phyloP scores from a whole-genome alignment of 2,888 invertebrate species.

The Oxycera nigricornis region DNA sequence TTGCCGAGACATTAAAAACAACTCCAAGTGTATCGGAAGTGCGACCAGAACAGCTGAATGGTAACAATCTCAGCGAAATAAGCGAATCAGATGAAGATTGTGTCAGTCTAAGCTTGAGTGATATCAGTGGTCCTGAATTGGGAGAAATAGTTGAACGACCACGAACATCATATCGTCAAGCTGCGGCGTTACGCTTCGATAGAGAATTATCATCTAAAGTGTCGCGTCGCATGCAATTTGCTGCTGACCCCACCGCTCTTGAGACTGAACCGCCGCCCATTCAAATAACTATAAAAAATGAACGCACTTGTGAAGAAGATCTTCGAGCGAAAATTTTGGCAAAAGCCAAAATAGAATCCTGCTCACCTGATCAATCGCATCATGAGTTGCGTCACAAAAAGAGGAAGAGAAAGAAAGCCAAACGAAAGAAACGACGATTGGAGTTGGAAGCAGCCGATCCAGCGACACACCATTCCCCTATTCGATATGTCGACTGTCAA shows the following conservation, averaged over 20 bases:
- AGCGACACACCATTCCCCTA: neutral
- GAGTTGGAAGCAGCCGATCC: too few species aligned
- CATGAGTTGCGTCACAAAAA: neutral
- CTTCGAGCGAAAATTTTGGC: neutral
- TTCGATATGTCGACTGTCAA: neutral
- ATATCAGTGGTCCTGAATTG: conserved; percentile 15
- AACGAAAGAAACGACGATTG: neutral
- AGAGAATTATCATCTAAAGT: neutral
- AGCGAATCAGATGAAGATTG: neutral
- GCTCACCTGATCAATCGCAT: neutral
- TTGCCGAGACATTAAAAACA: too few species aligned
- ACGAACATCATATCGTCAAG: neutral
- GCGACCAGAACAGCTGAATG: too few species aligned
- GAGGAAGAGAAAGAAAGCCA: neutral
- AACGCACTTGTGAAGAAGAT: neutral
- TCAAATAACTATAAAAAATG: neutral
- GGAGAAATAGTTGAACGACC: conserved; percentile 12
- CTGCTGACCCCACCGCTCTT: neutral
- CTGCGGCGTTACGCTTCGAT: neutral
- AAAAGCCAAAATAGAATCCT: neutral
- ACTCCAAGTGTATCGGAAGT: neutral
- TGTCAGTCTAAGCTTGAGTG: conserved; percentile 17
- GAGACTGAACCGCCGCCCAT: neutral
- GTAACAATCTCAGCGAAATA: conserved; percentile 3
- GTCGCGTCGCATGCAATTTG: neutral